Base-by-base conservation (phyloP, 2,888 invertebrate species). In the Xylota sylvarum region DNA sequence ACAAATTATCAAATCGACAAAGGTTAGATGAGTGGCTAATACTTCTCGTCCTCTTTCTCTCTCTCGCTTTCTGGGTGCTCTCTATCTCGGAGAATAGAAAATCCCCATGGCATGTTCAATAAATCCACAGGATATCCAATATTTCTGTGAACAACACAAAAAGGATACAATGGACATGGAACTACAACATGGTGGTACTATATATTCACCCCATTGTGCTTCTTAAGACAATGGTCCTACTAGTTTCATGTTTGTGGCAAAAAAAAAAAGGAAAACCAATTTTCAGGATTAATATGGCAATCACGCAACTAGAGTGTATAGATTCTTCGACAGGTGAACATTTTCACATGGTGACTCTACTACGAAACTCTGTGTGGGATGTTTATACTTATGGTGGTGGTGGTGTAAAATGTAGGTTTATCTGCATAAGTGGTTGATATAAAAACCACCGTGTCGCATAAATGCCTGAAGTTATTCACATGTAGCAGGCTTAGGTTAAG, bases 261-360 rank as follows among this genome's bases (percentile, higher is more conserved):
- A 81, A 23, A 73, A 81, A 23, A 23, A 23, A 78, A 76, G 86
- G 86, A 82, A 86, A 86, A 86, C 77, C 86, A 86, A 86, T 86
- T 86, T 86, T 52, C 86, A 82, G 82, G 82, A 86, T 86, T 86
- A 86, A 86, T 86, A 86, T 78, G 86, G 86, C 86, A 86, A 86
- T 82, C 86, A 86, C 86, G 86, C 86, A 86, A 82, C 55, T 73
- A 78, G 64, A 78, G 64, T 73, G 67, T 82, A 74, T 82, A 78
- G 77, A 86, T 73, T 73, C 86, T 78, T 82, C 56, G 86, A 64
- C 86, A 86, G 86, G 86, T 86, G 86, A 82, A 78, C 72, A 78
- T 48, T 77, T 86, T 86, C 86, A 82, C 86, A 86, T 74, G 62
- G 48, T 65, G 50, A 55, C 76, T 69, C 70, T 62, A 5, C 65